Evolutionary conservation across 2,888 invertebrate genomes (phyloP).

Genomic region (Apamea epomidion): DNA sequence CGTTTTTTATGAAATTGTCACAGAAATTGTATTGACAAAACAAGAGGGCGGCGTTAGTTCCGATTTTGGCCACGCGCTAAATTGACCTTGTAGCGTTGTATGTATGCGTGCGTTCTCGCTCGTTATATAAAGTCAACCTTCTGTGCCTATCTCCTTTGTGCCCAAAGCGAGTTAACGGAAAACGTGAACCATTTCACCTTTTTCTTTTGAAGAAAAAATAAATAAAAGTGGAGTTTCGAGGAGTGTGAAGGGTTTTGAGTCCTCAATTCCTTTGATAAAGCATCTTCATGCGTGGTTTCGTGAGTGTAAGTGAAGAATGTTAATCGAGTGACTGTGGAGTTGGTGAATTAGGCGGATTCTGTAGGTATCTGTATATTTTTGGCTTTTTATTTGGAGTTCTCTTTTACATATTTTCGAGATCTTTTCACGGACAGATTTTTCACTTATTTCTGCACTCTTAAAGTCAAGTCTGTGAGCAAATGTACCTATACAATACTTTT

Average conservation of each 20-base stretch:
- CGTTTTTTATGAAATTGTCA: background rate
- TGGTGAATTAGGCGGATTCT: conserved; percentile 4
- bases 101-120: background rate
- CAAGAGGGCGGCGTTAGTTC: background rate
- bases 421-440: background rate
- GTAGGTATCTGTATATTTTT: background rate
- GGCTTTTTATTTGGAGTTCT: background rate
- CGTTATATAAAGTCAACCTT: background rate
- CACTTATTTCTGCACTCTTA: background rate
- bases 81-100: background rate
- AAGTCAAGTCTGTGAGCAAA: background rate
- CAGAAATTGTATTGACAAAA: background rate
- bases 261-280: conserved; percentile 44
- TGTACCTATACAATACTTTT: too few species aligned
- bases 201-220: conserved; percentile 50
- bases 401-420: background rate
- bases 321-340: conserved; percentile 35
- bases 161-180: conserved; percentile 56
- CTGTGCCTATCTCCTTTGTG: background rate
- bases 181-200: conserved; percentile 64
- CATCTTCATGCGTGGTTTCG: conserved; percentile 51
- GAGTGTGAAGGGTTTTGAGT: conserved; percentile 42
- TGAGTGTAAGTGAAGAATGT: conserved; percentile 30
- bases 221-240: conserved; percentile 48
- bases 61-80: background rate